Evolutionary conservation across 2,797 vertebrate species (phyloP).

Genomic region (Hephaestus fuliginosus): DNA sequence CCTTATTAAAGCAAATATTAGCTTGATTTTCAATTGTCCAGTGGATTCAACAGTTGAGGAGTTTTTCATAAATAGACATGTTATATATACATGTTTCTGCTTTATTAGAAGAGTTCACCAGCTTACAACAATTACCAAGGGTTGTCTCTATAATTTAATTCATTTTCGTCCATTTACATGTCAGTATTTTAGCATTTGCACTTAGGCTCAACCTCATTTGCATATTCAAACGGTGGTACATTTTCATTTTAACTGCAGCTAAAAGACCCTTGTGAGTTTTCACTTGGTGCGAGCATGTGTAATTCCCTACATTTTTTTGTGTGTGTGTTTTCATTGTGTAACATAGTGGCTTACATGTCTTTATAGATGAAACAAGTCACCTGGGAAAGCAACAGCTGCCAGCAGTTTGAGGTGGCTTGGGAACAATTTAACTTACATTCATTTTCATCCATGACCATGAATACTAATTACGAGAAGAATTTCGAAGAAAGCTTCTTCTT

Average conservation of each 20-base stretch:
- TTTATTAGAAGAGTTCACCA: constrained; percentile 10
- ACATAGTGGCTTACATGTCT: constrained; percentile 63
- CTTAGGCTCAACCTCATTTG: constrained; percentile 30
- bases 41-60: background rate
- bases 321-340: constrained; percentile 30
- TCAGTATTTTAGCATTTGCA: background rate
- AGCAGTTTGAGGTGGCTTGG: constrained; percentile 69
- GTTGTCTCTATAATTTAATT: constrained; percentile 22
- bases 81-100: background rate
- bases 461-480: constrained; percentile 62
- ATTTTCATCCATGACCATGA: constrained; percentile 63
- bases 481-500: constrained; percentile 31
- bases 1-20: constrained; percentile 48
- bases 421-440: constrained; percentile 72
- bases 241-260: constrained; percentile 31
- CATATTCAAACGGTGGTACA: constrained; percentile 39
- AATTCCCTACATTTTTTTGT: constrained; percentile 28
- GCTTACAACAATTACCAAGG: constrained; percentile 1
- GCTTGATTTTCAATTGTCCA: constrained; percentile 13
- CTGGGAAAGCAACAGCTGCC: constrained; percentile 77
- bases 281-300: constrained; percentile 33
- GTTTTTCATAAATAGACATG: background rate
- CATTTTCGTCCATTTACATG: constrained; percentile 2
- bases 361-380: constrained; percentile 78
- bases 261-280: constrained; percentile 44